A percentile compares a stretch with the other conserved stretches of the same genome.
Evolutionary conservation across 2,113 vertebrate genomes (phyloP).

Genomic region (Progne subis): DNA sequence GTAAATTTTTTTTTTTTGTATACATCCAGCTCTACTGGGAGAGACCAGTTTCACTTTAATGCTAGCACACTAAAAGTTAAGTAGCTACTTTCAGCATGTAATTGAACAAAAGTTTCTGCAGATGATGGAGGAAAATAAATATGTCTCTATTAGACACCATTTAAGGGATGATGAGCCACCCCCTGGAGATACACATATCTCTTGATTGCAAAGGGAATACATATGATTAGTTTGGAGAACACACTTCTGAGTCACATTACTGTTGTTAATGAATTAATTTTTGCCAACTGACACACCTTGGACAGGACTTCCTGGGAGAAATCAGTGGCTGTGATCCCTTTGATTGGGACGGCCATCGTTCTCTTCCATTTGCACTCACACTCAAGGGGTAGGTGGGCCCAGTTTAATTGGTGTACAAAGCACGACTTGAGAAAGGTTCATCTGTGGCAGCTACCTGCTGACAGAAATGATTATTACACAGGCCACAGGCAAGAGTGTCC

Average conservation of each 20-base stretch:
- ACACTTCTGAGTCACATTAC: background rate
- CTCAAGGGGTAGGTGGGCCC: background rate
- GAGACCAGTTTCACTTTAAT: background rate
- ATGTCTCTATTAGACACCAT: background rate
- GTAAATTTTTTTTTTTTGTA: conserved; percentile 1
- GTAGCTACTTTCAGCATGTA: background rate
- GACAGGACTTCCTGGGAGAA: background rate
- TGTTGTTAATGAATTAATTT: background rate
- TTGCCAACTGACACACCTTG: background rate
- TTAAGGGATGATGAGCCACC: background rate
- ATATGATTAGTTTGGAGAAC: background rate
- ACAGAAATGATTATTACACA: background rate
- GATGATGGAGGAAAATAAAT: background rate
- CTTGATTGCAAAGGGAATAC: background rate
- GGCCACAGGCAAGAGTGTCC: background rate
- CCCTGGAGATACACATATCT: background rate
- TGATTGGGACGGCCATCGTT: background rate
- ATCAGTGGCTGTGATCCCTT: background rate
- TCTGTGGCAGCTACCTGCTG: background rate
- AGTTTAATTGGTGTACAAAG: background rate
- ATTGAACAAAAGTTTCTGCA: background rate
- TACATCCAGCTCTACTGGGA: background rate
- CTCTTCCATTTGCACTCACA: background rate
- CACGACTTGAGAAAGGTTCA: background rate
- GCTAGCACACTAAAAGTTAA: background rate